Evolutionary conservation across 1,140 invertebrate genomes (phyloP).

Genomic region (Potamilus streckersoni): DNA sequence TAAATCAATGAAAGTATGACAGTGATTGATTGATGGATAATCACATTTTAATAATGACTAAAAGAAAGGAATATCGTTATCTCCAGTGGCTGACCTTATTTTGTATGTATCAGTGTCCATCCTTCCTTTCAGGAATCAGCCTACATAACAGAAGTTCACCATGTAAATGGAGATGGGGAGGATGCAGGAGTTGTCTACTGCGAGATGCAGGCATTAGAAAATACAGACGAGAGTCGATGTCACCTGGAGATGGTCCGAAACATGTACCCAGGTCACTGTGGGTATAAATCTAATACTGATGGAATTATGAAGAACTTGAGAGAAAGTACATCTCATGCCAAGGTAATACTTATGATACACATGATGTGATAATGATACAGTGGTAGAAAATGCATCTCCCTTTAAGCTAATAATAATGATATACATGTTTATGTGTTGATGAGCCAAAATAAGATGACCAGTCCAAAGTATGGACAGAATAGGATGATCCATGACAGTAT

Average conservation of each 20-base stretch:
- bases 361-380: too few species aligned
- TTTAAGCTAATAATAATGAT: too few species aligned
- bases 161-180: conserved; percentile 86
- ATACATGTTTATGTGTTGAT: too few species aligned
- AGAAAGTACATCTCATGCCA: conserved; percentile 82
- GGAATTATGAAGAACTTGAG: conserved; percentile 87
- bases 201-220: conserved; percentile 90
- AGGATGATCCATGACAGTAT: too few species aligned
- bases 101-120: background rate
- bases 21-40: too few species aligned
- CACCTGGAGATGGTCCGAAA: conserved; percentile 75
- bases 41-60: too few species aligned
- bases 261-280: conserved; percentile 84
- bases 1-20: too few species aligned
- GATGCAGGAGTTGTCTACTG: conserved; percentile 94
- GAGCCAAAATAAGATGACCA: too few species aligned
- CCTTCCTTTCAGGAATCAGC: conserved; percentile 75
- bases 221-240: conserved; percentile 78
- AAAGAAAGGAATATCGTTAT: too few species aligned
- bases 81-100: too few species aligned
- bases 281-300: conserved; percentile 87
- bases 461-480: too few species aligned
- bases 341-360: conserved; percentile 72
- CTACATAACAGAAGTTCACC: conserved; percentile 91
- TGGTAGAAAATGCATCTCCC: too few species aligned